phyloP scores from a whole-genome alignment of 2,113 vertebrate species.

The Pluvialis apricaria region DNA sequence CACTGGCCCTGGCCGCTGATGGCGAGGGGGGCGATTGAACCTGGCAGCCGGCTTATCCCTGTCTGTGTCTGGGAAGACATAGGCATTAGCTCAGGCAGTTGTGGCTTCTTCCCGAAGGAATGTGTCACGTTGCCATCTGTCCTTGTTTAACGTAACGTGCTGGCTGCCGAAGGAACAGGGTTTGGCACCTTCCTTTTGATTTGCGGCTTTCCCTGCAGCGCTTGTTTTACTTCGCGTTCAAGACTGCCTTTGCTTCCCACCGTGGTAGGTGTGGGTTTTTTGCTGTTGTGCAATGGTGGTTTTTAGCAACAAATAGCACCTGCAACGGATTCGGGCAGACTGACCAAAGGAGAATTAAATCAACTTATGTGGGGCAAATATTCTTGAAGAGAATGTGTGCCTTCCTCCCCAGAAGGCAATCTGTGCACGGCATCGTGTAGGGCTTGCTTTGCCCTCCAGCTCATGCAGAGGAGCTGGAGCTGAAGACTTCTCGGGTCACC shows the following conservation, averaged over 20 bases:
- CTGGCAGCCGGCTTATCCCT: neutral
- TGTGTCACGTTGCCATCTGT: neutral
- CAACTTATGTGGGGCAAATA: rapidly evolving
- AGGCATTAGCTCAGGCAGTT: neutral
- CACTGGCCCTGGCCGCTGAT: neutral
- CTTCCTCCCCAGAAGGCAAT: neutral
- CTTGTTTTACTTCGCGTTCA: neutral
- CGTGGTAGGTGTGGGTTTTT: neutral
- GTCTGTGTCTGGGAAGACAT: neutral
- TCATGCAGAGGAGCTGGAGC: neutral
- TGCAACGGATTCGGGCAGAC: neutral
- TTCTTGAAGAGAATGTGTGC: rapidly evolving
- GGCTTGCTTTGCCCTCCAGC: neutral
- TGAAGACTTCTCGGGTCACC: neutral
- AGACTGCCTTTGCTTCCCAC: neutral
- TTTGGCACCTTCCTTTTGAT: neutral
- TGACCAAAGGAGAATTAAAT: neutral
- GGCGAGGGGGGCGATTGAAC: neutral
- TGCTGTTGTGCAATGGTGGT: neutral
- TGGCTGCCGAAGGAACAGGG: neutral
- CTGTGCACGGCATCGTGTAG: neutral
- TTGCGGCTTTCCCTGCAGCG: neutral
- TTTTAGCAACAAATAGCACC: neutral
- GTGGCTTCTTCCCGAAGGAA: neutral
- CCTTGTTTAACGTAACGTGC: neutral